phyloP scores from a whole-genome alignment of 2,888 invertebrate species.

The Chrysolina americana region DNA sequence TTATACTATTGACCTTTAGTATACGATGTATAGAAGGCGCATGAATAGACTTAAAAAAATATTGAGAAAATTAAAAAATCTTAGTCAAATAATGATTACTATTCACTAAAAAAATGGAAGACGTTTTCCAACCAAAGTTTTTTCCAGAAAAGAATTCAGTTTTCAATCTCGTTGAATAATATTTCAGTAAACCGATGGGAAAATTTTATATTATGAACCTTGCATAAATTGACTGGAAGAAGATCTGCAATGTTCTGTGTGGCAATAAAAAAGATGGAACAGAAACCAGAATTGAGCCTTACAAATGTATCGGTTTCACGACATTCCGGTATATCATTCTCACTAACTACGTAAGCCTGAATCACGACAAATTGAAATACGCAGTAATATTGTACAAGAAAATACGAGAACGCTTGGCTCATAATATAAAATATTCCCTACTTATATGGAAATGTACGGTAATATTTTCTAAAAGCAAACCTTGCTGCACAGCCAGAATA shows the following conservation, averaged over 20 bases:
- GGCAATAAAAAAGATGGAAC: neutral
- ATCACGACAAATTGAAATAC: conserved; percentile 9
- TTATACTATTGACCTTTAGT: neutral
- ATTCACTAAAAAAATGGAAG: too few species aligned
- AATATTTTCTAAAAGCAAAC: conserved; percentile 1
- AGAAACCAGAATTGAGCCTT: neutral
- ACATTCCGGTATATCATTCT: neutral
- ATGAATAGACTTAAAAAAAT: neutral
- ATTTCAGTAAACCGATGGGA: too few species aligned
- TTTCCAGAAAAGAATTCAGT: too few species aligned
- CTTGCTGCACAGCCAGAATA: conserved; percentile 6
- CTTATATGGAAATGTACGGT: neutral
- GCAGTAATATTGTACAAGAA: neutral
- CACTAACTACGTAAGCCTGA: neutral
- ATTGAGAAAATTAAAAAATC: neutral
- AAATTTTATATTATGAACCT: too few species aligned
- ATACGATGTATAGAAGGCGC: neutral
- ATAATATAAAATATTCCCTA: conserved; percentile 3
- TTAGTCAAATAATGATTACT: too few species aligned
- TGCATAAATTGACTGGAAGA: too few species aligned
- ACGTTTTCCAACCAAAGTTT: too few species aligned
- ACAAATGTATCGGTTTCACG: neutral
- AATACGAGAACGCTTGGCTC: neutral
- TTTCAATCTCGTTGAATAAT: too few species aligned
- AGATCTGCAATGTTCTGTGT: neutral